These are phyloP conservation scores for silkworm (Bombyx mori) DNA, from an alignment of 1,140 invertebrate species.

Conservation along the genomic window ASM3026992v2 NC_085119.1:9253501-9254000, in stretches of 20 bases:
- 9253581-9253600: slow-evolving; percentile 65
- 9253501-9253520: neutral
- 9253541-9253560: too few species aligned
- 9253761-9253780: slow-evolving; percentile 6
- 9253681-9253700: slow-evolving; percentile 37
- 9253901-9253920: slow-evolving; percentile 30
- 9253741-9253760: slow-evolving; percentile 6
- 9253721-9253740: slow-evolving; percentile 10
- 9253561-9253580: slow-evolving; percentile 18
- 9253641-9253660: slow-evolving; percentile 68
- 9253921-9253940: slow-evolving; percentile 28
- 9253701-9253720: slow-evolving; percentile 38
- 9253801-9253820: slow-evolving; percentile 28
- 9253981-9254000: neutral
- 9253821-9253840: slow-evolving; percentile 32
- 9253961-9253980: slow-evolving; percentile 6
- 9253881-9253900: slow-evolving; percentile 59
- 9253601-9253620: slow-evolving; percentile 67
- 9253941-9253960: slow-evolving; percentile 17
- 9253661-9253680: slow-evolving; percentile 53
- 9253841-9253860: slow-evolving; percentile 32
- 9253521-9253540: slow-evolving; percentile 1
- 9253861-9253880: slow-evolving; percentile 64
- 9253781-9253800: slow-evolving; percentile 14
- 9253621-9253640: slow-evolving; percentile 63